Base-by-base conservation (phyloP, 2,888 invertebrate species). In the Tipula unca region DNA sequence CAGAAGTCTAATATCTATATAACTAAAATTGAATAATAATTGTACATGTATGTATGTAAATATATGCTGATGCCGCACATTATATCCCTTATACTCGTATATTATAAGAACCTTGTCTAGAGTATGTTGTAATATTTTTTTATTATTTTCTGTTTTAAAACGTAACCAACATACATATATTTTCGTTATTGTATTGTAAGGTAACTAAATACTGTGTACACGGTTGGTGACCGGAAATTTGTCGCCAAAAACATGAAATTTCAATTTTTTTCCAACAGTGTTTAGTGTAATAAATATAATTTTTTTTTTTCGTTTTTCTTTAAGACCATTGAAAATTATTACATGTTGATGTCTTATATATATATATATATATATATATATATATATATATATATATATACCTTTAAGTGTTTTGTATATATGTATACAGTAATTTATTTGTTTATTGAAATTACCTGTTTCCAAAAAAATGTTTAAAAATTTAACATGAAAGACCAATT, bases 191-290 rank as follows among this genome's bases (percentile, higher is more conserved):
- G 69, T 69, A 25, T 69, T 25, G 20, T 48, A 17, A 48, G 48
- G 48, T 69, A 69, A 17, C 48, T 54, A 4, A 10, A 69, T 25
- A 69, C 17, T 1, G 10, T 69, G 25, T 69, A 69, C 69, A 69
- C 69, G 88, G 88, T 87, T 87, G 88, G 88, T 86, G 87, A 88
- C 88, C 89, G 88, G 88, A 88, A 88, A 88, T 87, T 87, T 89
- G 89, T 88, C 89, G 89, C 89, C 89, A 88, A 88, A 86, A 69
- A 69, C 88, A 88, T 88, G 89, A 89, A 89, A 89, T 89, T 88
- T 87, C 88, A 87, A 87, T 87, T 86, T 86, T 87, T 85, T 85
- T 84, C 20, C 25, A 69, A 69, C 69, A 69, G 10, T 69, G 69
- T 25, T 69, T 69, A 25, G 69, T 69, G 69, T 69, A 69, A 69